Base-by-base conservation (phyloP, 2,888 invertebrate genomes). In the Baccha elongata region DNA sequence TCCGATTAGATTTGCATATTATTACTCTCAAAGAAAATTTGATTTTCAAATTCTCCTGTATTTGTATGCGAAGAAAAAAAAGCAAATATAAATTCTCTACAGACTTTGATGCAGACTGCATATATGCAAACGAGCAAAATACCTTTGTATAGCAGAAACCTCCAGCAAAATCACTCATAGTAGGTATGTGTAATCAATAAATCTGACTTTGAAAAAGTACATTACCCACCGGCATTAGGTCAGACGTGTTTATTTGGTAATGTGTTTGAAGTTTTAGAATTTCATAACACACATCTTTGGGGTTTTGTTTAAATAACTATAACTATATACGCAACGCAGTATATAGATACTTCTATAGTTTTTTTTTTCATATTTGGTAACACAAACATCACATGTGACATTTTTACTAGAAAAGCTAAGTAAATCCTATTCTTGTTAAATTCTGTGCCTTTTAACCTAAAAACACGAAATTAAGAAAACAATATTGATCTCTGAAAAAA, bases 1-100 rank as follows among this genome's bases (percentile, higher is more conserved):
- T 71, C n/a, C n/a, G 69, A 76, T 76, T 76, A 64, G 40, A 76
- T 76, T 76, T 76, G 71, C 71, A 76, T 76, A 64, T 35, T 64
- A 65, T 76, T 71, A 58, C 32, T 42, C 23, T 48, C 11, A 17
- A n/a, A 19, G 44, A 48, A 40, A 48, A 62, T 62, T 42, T 44
- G 21, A 68, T 75, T 68, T 67, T 21, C 13, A 40, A 60, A 42
- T 13, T 46, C 19, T 17, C 23, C 26, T 60, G 23, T 13, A n/a
- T 29, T 52, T 29, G 3, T 29, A 13, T 32, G n/a, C 11, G 7
- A 8, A 40, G 37, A 40, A 40, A 40, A 37, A 13, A 19, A 21
- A n/a, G 7, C 3, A 32, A 32, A 32, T 8, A 32, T 32, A 32
- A 32, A 32, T 32, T 32, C 8, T 1, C 8, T 32, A 1, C 1